Evolutionary conservation across 2,797 vertebrate genomes (phyloP), one percentile per base, ranked within the genome.

Genomic region (Falco biarmicus): DNA sequence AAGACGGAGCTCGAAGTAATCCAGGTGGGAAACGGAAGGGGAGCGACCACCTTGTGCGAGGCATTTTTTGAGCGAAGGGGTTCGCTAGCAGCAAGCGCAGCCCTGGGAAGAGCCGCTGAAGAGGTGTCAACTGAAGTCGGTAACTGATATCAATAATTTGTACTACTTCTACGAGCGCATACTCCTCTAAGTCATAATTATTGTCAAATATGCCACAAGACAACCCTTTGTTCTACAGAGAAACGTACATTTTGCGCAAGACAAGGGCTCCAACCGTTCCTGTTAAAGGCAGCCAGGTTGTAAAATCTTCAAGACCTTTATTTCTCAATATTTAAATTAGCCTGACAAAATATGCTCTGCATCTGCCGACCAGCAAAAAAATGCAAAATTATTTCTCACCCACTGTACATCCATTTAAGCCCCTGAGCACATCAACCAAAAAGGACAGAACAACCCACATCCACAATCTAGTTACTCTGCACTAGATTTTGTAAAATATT

Each of bases 121-220:
- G 68, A 21, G 41, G 70, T 68, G 78, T 80, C 57, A 57, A 8
- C 25, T 6, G 4, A 80, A 82, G 50, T 32, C 26, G 5, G 84
- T 50, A 91, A 69, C 89, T 5, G 15, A 13, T 81, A 81, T 70
- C 84, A 87, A 68, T 70, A 87, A 95, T 91, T 95, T 79, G 34
- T 41, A 73, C 90, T 51, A 84, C 54, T 88, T 61, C 48, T 83
- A n/a, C 6, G 4, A 91, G 53, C 9, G 9, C 80, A 16, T 37
- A 28, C 69, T 95, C 89, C 80, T 95, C 91, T 88, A 94, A 94
- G 83, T 96, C 89, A 13, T 50, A 89, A 79, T 93, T 87, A 89
- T 87, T 71, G 69, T 78, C 95, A 90, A 64, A 92, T n/a, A 90
- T 45, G 53, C 87, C 85, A 81, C 41, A 59, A 76, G 81, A 39